Conservation (phyloP, 2,113 vertebrate genomes). For the Smithornis capensis region DNA sequence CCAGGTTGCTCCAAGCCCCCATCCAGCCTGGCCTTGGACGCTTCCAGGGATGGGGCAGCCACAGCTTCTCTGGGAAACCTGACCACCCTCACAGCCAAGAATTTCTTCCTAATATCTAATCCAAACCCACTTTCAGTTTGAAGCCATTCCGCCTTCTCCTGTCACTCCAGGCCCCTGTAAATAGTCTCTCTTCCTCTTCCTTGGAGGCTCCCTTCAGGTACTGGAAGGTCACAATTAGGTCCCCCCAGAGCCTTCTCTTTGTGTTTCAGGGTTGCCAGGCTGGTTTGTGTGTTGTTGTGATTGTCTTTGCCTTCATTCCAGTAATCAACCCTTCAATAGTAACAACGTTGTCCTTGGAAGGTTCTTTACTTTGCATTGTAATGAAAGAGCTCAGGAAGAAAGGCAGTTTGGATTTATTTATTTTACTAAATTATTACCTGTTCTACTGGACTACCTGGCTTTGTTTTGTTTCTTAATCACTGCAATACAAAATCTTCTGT, state of each 20-base stretch:
- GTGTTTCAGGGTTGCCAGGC: neutral
- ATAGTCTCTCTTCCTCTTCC: neutral
- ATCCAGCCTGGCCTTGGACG: neutral
- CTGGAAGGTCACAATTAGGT: neutral
- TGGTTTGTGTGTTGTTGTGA: neutral
- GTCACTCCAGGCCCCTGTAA: neutral
- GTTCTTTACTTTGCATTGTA: neutral
- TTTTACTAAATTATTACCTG: neutral
- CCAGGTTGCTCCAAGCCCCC: neutral
- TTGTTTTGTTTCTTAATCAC: neutral
- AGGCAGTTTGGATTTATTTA: neutral
- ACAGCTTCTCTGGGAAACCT: neutral
- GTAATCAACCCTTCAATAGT: neutral
- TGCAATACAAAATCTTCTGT: neutral
- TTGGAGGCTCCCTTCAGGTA: neutral
- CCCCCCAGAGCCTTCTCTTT: neutral
- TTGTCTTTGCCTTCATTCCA: neutral
- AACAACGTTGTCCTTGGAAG: neutral
- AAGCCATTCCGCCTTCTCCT: neutral
- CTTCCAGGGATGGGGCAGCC: neutral
- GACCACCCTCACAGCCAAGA: neutral
- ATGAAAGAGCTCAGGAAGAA: neutral
- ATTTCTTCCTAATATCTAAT: neutral
- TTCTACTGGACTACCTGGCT: neutral
- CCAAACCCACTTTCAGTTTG: neutral